phyloP scores from a whole-genome alignment of 1,140 invertebrate species.

The Reticulitermes speratus region DNA sequence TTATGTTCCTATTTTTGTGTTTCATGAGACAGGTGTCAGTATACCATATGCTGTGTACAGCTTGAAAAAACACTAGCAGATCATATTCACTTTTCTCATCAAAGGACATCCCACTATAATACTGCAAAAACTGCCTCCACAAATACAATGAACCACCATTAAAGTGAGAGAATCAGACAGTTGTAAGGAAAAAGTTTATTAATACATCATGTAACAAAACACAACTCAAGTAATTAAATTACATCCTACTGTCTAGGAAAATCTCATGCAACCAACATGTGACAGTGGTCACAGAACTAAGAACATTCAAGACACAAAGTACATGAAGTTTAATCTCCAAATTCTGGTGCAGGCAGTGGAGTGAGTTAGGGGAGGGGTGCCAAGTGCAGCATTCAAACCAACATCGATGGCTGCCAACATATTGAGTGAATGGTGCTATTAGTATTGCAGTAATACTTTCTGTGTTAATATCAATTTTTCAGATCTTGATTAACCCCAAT shows the following conservation, averaged over 20 bases:
- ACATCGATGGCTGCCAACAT: constrained; percentile 18
- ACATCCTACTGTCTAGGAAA: constrained; percentile 15
- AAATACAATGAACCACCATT: neutral
- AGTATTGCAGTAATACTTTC: neutral
- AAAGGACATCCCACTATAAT: too few relatives aligned
- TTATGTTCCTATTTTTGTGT: too few relatives aligned
- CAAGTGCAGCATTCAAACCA: constrained; percentile 20
- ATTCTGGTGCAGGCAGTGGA: constrained; percentile 12
- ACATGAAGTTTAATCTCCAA: neutral
- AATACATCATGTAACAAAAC: neutral
- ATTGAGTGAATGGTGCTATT: neutral
- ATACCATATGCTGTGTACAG: too few relatives aligned
- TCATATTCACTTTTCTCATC: too few relatives aligned
- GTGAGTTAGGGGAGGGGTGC: neutral
- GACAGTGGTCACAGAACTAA: neutral
- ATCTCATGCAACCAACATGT: neutral
- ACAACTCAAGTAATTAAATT: neutral
- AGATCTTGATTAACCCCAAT: neutral
- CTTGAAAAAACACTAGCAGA: too few relatives aligned
- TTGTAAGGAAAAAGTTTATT: neutral
- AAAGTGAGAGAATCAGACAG: neutral
- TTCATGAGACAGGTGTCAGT: too few relatives aligned
- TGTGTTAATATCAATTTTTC: neutral
- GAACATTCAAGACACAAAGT: neutral
- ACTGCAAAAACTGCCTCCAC: neutral